Evolutionary conservation across 1,140 invertebrate genomes (phyloP), one percentile per base, ranked within the genome.

Genomic region (Drosophila obscura): DNA sequence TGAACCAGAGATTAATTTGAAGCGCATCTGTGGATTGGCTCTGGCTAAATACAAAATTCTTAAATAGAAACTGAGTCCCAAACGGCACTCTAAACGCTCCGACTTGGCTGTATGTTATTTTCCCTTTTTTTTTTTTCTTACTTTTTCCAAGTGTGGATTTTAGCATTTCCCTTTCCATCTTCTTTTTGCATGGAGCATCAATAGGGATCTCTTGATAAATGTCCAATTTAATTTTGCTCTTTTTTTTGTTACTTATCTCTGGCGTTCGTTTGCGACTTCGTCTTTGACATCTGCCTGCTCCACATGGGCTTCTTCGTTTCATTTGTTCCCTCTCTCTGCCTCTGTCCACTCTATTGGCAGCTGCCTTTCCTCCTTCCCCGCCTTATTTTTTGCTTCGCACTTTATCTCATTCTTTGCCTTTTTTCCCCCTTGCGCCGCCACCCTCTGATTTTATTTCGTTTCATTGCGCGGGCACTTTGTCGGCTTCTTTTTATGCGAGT

Each of bases 201-300:
- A 88, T 88, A 88, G 88, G 90, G 87, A 90, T 90, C 88, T 89
- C 83, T 84, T 90, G 88, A 90, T 90, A 90, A 90, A 90, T 90
- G 89, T 88, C 88, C 88, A 90, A 90, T 90, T 90, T 90, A 90
- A 90, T 90, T 90, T 90, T 89, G 83, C 73, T 75, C 88, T 89
- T 80, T 90, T 79, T 73, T 73, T 53, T 59, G 16, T 39, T 79
- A 82, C 85, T 90, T 90, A 81, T 90, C 82, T 80, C 63, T 64
- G 45, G 49, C 68, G 24, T 39, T 13, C 68, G 24, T 35, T 8
- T 35, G 9, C 56, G 28, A 28, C 28, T 51, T 65, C 46, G 45
- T 60, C 61, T 64, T 57, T 49, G 62, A 13, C 35, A 62, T 76
- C 72, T 58, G 49, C 52, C 77, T 43, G 50, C 28, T 75, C 77